These are phyloP conservation scores for Bombylius discolor DNA, from an alignment of 2,888 invertebrate genomes.

Conservation along the genomic window DNA sequence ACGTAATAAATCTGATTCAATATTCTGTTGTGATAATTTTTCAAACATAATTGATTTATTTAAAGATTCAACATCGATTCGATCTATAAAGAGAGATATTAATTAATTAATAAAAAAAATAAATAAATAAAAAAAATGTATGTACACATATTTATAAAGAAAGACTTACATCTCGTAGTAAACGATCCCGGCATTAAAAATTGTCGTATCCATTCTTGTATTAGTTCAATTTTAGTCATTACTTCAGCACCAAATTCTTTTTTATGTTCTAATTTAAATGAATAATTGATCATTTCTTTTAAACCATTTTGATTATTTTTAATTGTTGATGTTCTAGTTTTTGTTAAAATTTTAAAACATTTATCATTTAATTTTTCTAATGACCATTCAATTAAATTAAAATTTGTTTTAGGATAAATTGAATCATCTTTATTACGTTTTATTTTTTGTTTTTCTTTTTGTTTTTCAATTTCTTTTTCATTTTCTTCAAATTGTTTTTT, in stretches of 20 bases:
- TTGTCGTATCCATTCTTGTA: conserved; percentile 16
- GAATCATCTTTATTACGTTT: not conserved
- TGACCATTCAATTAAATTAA: not conserved
- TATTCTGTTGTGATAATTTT: conserved; percentile 2
- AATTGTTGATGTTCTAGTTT: not conserved
- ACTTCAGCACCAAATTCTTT: conserved; percentile 18
- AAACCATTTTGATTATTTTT: not conserved
- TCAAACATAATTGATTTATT: conserved; percentile 1
- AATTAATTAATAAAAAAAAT: not conserved
- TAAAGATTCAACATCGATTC: conserved; percentile 5
- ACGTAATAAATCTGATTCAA: conserved; percentile 7
- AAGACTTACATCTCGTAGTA: conserved; percentile 14
- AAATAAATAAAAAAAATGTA: too few species aligned
- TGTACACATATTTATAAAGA: too few species aligned
- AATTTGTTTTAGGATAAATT: not conserved
- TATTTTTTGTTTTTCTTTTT: too few species aligned
- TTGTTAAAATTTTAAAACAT: not conserved
- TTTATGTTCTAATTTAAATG: conserved; percentile 20
- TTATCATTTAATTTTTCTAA: not conserved
- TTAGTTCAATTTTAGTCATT: conserved; percentile 15
- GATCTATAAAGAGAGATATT: conserved; percentile 3
- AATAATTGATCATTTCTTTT: conserved; percentile 7
- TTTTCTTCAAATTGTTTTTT: not conserved
- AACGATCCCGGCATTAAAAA: conserved; percentile 15
- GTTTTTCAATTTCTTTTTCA: not conserved